Percentiles rank a stretch among this genome's conserved stretches.
phyloP scores from a whole-genome alignment of 2,888 invertebrate species.

The Cheiracanthium punctorium region DNA sequence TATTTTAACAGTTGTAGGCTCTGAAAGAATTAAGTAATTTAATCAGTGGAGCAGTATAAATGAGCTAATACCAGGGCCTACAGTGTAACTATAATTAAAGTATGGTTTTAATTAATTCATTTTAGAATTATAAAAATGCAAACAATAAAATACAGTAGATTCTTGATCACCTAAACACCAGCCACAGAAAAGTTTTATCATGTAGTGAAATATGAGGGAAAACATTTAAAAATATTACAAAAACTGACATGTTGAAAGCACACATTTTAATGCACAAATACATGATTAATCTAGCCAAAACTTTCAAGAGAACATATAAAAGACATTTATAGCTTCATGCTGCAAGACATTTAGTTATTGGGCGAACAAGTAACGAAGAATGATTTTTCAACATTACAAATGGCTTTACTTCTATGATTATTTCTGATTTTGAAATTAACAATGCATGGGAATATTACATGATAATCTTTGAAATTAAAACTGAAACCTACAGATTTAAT shows the following conservation, averaged over 20 bases:
- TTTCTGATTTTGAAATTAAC: no score
- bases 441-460: no score
- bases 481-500: no score
- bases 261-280: background rate
- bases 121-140: background rate
- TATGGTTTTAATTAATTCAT: no score
- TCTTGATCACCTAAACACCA: background rate
- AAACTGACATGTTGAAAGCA: no score
- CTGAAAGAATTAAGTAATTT: background rate
- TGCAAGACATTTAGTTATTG: no score
- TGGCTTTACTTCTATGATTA: no score
- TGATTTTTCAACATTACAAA: no score
- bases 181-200: background rate
- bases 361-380: no score
- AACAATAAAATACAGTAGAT: background rate
- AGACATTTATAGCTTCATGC: background rate
- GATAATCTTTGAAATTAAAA: no score
- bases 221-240: background rate
- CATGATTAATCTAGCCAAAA: background rate
- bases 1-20: constrained; percentile 18
- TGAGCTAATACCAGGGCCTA: constrained; percentile 27
- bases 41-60: background rate
- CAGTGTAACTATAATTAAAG: no score
- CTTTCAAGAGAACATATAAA: background rate
- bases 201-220: background rate